Conservation (phyloP, 2,113 vertebrate genomes). For the Aspidoscelis tigris region DNA sequence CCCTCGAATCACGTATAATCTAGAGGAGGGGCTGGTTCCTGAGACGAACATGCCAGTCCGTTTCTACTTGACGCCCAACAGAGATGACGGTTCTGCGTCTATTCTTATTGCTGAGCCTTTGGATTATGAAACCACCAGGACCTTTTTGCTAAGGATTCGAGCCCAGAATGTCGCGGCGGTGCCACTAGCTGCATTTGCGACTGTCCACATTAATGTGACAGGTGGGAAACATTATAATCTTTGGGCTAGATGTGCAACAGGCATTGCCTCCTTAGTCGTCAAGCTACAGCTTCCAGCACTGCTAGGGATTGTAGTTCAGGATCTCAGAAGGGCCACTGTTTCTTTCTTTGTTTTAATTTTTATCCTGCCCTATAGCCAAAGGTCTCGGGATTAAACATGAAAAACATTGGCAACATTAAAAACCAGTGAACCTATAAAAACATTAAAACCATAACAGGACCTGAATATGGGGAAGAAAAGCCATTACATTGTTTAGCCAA, state of each 20-base stretch:
- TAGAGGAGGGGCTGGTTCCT: constrained; percentile 88
- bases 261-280: too few species aligned
- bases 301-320: too few species aligned
- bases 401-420: too few species aligned
- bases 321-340: too few species aligned
- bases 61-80: constrained; percentile 90
- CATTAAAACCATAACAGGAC: too few species aligned
- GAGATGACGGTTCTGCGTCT: constrained; percentile 86
- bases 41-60: constrained; percentile 89
- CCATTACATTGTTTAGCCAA: too few species aligned
- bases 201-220: constrained; percentile 82
- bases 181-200: constrained; percentile 85
- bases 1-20: constrained; percentile 86
- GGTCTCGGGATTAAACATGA: too few species aligned
- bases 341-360: too few species aligned
- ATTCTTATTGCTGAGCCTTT: constrained; percentile 87
- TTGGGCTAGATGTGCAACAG: background rate
- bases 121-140: constrained; percentile 86
- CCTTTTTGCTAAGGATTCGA: constrained; percentile 84
- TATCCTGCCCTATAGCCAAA: too few species aligned
- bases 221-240: constrained; percentile 67
- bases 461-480: too few species aligned
- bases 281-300: too few species aligned
- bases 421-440: too few species aligned
- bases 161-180: constrained; percentile 88